Evolutionary conservation across 37 sponge, comb jelly and placozoan species (phyloP).

Genomic region (Tethya wilhelma): DNA sequence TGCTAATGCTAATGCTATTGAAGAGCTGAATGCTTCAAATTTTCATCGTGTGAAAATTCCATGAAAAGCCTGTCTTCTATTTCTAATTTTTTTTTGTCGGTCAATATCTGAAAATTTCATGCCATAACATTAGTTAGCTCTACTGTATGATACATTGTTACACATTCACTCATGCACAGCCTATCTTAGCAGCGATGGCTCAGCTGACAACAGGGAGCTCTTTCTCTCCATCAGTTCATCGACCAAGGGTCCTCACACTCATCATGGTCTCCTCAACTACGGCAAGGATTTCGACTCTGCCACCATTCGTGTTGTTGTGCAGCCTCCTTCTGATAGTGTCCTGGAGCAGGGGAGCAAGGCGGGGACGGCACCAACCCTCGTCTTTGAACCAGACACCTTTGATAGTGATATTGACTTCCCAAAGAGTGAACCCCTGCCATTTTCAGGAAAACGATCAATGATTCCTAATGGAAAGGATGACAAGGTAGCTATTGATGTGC

Average conservation of each 20-base stretch:
- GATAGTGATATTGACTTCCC: not conserved
- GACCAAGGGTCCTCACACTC: not conserved
- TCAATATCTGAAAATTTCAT: too few relatives aligned
- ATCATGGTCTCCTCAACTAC: too few relatives aligned
- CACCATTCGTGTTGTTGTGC: constrained; percentile 13
- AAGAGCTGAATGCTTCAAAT: too few relatives aligned
- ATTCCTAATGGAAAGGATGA: constrained; percentile 16
- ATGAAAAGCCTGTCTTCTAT: too few relatives aligned
- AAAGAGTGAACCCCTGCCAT: constrained; percentile 41
- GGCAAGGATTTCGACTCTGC: not conserved
- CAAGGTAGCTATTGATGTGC: too few relatives aligned
- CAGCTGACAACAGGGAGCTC: constrained; percentile 29
- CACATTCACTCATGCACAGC: constrained; percentile 9
- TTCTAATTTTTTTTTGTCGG: too few relatives aligned
- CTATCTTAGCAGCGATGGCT: constrained; percentile 57
- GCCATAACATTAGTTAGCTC: not conserved
- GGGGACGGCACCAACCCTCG: not conserved
- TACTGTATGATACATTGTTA: not conserved
- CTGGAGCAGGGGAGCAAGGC: constrained; percentile 15
- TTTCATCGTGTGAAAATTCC: too few relatives aligned
- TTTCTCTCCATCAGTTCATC: constrained; percentile 28
- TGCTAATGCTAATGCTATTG: too few relatives aligned
- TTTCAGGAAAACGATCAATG: constrained; percentile 42
- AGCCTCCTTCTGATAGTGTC: constrained; percentile 32
- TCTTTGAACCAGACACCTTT: not conserved